Conservation (phyloP, 92 coral and sea anemone species). For the Muricea muricata region DNA sequence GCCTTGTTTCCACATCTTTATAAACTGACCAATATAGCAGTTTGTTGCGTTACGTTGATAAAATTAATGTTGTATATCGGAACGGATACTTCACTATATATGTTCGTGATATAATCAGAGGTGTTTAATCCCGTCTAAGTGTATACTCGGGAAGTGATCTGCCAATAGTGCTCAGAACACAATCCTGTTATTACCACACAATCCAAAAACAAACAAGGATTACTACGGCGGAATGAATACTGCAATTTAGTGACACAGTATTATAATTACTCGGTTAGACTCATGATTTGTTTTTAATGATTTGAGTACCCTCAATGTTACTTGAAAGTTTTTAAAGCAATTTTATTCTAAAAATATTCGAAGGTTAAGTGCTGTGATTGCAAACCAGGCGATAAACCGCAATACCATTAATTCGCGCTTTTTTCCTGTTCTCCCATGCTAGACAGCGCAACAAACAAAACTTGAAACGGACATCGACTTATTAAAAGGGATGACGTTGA, state of each 20-base stretch:
- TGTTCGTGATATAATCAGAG: conserved; percentile 11
- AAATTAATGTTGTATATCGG: background rate
- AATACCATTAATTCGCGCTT: background rate
- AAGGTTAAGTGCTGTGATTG: background rate
- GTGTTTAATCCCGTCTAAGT: conserved; percentile 27
- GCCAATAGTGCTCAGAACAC: conserved; percentile 21
- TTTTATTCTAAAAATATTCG: background rate
- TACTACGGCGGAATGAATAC: conserved; percentile 12
- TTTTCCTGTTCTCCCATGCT: too few species aligned
- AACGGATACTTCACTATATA: conserved; percentile 16
- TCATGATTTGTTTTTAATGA: background rate
- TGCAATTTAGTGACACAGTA: background rate
- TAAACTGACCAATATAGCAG: background rate
- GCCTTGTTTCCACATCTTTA: background rate
- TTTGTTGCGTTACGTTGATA: background rate
- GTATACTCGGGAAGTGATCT: conserved; percentile 13
- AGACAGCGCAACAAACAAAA: too few species aligned
- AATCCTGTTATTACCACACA: conserved; percentile 18
- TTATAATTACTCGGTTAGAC: conserved; percentile 1
- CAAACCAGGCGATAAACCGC: conserved; percentile 21
- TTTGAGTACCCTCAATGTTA: background rate
- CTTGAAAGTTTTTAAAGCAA: background rate
- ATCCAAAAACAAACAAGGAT: conserved; percentile 25
- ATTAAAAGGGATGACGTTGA: background rate
- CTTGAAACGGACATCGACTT: too few species aligned